phyloP scores from a whole-genome alignment of 92 coral and sea anemone genomes.

The Hydrozoanthus gracilis region DNA sequence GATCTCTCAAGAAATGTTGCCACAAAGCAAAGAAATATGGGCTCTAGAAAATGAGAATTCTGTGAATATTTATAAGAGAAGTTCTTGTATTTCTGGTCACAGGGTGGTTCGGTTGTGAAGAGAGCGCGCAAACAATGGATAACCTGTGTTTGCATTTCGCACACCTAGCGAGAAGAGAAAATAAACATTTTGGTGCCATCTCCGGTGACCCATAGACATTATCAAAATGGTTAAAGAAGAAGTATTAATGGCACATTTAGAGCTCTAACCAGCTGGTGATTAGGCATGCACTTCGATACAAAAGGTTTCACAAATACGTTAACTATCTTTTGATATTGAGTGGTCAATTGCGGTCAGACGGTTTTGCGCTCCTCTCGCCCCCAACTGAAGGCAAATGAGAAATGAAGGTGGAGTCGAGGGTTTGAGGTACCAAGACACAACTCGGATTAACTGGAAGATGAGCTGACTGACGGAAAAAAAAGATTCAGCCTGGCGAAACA shows the following conservation, averaged over 20 bases:
- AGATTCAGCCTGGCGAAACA: not conserved
- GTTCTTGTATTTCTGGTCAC: not conserved
- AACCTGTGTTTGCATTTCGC: constrained; percentile 42
- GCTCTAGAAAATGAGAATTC: not conserved
- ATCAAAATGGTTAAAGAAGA: not conserved
- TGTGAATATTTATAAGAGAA: constrained; percentile 38
- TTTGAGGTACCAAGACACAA: too few species aligned
- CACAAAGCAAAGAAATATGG: not conserved
- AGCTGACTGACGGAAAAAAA: not conserved
- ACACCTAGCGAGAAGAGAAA: constrained; percentile 25
- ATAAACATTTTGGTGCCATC: constrained; percentile 10
- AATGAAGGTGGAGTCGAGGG: too few species aligned
- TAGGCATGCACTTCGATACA: not conserved
- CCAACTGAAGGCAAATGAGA: too few species aligned
- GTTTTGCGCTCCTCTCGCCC: too few species aligned
- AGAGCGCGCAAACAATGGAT: not conserved
- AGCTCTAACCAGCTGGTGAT: not conserved
- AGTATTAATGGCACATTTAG: not conserved
- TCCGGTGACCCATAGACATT: not conserved
- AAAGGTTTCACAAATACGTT: too few species aligned
- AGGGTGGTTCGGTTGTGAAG: not conserved
- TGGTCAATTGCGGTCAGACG: too few species aligned
- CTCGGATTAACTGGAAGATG: not conserved
- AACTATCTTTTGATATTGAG: too few species aligned
- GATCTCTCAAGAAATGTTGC: not conserved